These are phyloP conservation scores for Plagodis dolabraria DNA, from an alignment of 2,888 invertebrate species.

Conservation along the genomic window DNA sequence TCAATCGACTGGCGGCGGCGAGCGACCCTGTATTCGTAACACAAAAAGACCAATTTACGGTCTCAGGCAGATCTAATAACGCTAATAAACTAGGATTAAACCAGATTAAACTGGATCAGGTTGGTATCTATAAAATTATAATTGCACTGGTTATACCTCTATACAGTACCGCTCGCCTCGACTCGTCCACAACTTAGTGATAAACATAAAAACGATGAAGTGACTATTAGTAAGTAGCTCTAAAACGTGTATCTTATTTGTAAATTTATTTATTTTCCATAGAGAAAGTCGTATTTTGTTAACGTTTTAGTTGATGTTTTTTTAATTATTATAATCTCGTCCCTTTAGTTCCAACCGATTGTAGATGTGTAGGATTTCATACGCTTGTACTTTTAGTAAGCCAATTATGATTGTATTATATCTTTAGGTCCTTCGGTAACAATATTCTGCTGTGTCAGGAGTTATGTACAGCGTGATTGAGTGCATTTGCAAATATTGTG, in stretches of 20 bases:
- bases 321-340: slow-evolving; percentile 68
- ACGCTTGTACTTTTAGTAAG: slow-evolving; percentile 84
- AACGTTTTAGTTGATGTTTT: slow-evolving; percentile 84
- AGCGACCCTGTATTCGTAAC: slow-evolving; percentile 49
- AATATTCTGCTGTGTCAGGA: slow-evolving; percentile 63
- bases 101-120: slow-evolving; percentile 41
- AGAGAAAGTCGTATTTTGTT: slow-evolving; percentile 85
- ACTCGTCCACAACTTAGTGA: slow-evolving; percentile 69
- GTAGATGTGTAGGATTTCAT: slow-evolving; percentile 82
- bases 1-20: slow-evolving; percentile 52
- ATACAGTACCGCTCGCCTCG: slow-evolving; percentile 56
- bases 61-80: slow-evolving; percentile 21
- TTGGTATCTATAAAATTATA: slow-evolving; percentile 17
- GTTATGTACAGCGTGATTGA: slow-evolving; percentile 63
- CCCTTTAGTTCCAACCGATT: slow-evolving; percentile 78
- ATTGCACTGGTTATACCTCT: slow-evolving; percentile 7
- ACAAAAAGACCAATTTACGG: slow-evolving; percentile 30
- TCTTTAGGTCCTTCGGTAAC: slow-evolving; percentile 68
- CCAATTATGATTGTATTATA: slow-evolving; percentile 78
- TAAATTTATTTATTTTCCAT: slow-evolving; percentile 84
- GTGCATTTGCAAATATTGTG: slow-evolving; percentile 66
- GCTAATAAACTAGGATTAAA: slow-evolving; percentile 31
- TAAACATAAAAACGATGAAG: slow-evolving; percentile 70
- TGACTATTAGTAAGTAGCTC: slow-evolving; percentile 78
- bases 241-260: slow-evolving; percentile 83